phyloP scores from a whole-genome alignment of 92 coral and sea anemone species.

The Chrysogorgia sp. region DNA sequence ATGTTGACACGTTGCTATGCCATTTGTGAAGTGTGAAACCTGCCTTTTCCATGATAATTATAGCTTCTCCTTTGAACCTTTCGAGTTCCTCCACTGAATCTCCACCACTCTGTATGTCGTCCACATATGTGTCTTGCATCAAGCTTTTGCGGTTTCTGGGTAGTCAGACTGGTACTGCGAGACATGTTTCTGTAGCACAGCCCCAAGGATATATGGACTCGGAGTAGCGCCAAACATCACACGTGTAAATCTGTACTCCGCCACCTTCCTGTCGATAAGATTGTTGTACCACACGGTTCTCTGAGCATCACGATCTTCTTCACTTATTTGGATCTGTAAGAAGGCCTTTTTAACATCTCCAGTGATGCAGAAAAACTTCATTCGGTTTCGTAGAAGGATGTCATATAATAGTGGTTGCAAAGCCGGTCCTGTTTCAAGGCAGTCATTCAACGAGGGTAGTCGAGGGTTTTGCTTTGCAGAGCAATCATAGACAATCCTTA shows the following conservation, averaged over 20 bases:
- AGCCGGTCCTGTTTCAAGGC: constrained; percentile 61
- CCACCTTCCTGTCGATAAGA: neutral
- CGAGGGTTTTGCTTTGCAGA: constrained; percentile 50
- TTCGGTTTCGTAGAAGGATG: no score
- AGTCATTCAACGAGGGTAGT: constrained; percentile 55
- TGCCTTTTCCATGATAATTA: constrained; percentile 56
- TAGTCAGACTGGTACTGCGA: no score
- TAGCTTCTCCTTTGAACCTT: constrained; percentile 62
- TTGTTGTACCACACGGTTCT: constrained; percentile 23
- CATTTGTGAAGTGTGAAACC: constrained; percentile 68
- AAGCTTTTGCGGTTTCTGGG: no score
- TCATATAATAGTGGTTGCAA: constrained; percentile 63
- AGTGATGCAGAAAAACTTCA: neutral
- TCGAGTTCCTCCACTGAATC: neutral
- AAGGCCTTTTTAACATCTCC: constrained; percentile 15
- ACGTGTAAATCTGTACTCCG: no score
- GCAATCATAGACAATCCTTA: constrained; percentile 65
- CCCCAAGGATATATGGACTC: no score
- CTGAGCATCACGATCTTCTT: constrained; percentile 13
- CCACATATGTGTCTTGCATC: no score
- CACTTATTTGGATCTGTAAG: neutral
- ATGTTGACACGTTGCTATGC: constrained; percentile 65
- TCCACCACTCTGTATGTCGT: constrained; percentile 16
- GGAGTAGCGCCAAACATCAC: no score
- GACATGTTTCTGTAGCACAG: no score